These are phyloP conservation scores for Lottia scabra DNA, from an alignment of 2,888 invertebrate genomes.

Conservation along the genomic window DNA sequence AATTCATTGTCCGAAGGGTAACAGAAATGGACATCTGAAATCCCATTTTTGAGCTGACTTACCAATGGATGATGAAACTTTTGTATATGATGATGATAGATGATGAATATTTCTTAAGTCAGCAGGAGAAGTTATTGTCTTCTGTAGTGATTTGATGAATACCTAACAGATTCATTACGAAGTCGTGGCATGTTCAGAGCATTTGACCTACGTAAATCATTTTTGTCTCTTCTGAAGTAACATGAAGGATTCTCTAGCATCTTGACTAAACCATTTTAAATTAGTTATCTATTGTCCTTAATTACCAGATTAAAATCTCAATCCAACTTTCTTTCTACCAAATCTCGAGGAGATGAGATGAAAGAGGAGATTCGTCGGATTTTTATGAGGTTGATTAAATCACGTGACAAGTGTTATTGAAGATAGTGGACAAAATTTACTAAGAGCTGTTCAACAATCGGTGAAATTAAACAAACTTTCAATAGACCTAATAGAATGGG, in stretches of 20 bases:
- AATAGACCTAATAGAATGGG: not conserved
- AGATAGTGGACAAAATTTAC: not conserved
- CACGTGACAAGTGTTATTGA: not conserved
- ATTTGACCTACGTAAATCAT: no score
- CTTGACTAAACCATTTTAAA: not conserved
- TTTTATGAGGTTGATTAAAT: not conserved
- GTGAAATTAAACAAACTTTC: not conserved
- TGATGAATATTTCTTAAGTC: no score
- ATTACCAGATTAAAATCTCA: not conserved
- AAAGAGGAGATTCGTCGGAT: not conserved
- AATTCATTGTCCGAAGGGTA: no score
- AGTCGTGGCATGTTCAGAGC: no score
- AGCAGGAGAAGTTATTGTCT: no score
- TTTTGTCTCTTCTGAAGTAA: no score
- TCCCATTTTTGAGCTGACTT: no score
- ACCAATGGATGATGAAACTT: no score
- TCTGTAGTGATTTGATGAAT: no score
- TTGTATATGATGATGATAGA: no score
- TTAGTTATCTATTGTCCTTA: not conserved
- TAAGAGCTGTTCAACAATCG: not conserved
- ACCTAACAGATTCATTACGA: no score
- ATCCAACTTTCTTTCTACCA: not conserved
- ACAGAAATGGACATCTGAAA: no score
- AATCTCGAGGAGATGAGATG: not conserved
- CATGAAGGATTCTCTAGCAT: not conserved